These are phyloP conservation scores for Lasioglossum pauxillum DNA, from an alignment of 2,888 invertebrate species.

Conservation along the genomic window DNA sequence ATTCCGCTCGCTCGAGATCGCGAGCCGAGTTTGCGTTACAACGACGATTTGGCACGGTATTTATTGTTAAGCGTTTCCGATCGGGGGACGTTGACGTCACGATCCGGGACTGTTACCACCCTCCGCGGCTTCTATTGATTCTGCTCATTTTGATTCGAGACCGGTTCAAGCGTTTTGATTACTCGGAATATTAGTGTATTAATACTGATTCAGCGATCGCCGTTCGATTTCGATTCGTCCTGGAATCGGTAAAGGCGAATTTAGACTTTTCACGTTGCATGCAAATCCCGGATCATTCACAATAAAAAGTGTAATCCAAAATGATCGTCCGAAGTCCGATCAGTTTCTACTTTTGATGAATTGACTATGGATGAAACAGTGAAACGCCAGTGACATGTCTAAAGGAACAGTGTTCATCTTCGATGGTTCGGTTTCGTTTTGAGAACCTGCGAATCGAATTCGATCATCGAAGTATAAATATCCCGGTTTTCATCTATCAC, in stretches of 20 bases:
- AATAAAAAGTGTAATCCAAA: neutral
- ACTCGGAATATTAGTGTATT: neutral
- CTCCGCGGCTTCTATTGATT: constrained; percentile 10
- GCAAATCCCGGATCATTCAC: neutral
- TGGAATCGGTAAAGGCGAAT: neutral
- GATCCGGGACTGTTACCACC: neutral
- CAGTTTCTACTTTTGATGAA: neutral
- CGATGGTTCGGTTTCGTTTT: neutral
- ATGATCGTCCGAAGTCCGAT: neutral
- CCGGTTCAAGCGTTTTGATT: neutral
- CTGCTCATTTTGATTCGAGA: constrained; percentile 23
- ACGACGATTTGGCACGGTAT: constrained; percentile 70
- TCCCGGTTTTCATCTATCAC: neutral
- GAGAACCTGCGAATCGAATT: neutral
- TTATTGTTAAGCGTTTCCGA: constrained; percentile 71
- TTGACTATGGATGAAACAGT: neutral
- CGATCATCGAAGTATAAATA: neutral
- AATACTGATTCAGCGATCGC: constrained; percentile 3
- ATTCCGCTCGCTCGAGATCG: neutral
- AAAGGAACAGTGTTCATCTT: neutral
- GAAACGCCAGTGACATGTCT: neutral
- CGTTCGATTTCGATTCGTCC: neutral
- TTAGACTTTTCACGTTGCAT: neutral
- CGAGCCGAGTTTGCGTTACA: constrained; percentile 57
- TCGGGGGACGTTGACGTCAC: neutral